A percentile compares a stretch with the other conserved stretches of the same genome.
Evolutionary conservation across 2,888 invertebrate genomes (phyloP).

Genomic region (Odontocerum albicorne): DNA sequence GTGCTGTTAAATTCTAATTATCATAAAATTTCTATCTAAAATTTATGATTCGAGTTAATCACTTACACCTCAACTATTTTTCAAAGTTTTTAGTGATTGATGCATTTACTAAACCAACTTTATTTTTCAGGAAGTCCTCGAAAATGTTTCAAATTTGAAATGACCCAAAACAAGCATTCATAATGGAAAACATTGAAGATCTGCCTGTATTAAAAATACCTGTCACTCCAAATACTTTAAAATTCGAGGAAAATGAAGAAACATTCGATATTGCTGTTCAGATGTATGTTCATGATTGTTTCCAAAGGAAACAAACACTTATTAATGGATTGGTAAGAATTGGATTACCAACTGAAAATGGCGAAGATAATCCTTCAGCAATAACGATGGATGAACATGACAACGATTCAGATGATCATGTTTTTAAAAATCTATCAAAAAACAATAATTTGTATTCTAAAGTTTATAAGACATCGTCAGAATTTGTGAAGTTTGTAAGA

Average conservation of each 20-base stretch:
- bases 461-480: conserved; percentile 11
- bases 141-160: too few species aligned
- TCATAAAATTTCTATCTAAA: too few species aligned
- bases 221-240: conserved; percentile 7
- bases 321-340: conserved; percentile 26
- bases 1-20: too few species aligned
- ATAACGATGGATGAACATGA: background rate
- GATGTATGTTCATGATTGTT: conserved; percentile 28
- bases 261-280: conserved; percentile 16
- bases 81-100: too few species aligned
- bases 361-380: background rate
- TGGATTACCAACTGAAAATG: background rate
- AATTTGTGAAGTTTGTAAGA: conserved; percentile 16
- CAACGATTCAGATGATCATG: conserved; percentile 3
- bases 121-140: too few species aligned
- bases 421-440: conserved; percentile 6
- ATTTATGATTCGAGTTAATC: too few species aligned
- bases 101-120: too few species aligned
- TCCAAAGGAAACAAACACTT: conserved; percentile 28
- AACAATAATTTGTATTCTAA: conserved; percentile 14
- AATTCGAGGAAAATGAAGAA: conserved; percentile 17
- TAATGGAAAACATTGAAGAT: conserved; percentile 13
- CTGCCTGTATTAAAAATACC: conserved; percentile 19
- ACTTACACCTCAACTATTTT: too few species aligned
- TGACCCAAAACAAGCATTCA: too few species aligned